Evolutionary conservation across 2,113 vertebrate species (phyloP).

Genomic region (Tachuris rubrigastra): DNA sequence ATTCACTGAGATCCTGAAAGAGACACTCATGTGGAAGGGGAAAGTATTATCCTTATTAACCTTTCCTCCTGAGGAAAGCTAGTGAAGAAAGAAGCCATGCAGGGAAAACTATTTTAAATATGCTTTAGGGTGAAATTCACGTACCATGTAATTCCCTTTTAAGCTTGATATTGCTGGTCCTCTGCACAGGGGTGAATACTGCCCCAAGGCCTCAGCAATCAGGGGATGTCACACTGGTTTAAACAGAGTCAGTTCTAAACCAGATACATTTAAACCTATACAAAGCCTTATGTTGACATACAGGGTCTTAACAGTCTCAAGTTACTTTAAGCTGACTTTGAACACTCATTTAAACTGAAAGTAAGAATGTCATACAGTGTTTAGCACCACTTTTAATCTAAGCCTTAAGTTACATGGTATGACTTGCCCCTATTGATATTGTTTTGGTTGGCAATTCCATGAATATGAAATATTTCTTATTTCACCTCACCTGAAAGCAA

Average conservation of each 20-base stretch:
- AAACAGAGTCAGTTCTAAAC: neutral
- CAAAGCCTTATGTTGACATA: neutral
- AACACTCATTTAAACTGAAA: neutral
- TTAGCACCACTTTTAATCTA: neutral
- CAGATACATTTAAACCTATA: neutral
- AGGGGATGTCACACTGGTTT: neutral
- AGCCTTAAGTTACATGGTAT: neutral
- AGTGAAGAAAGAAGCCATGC: slow-evolving; percentile 11
- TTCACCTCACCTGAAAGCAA: neutral
- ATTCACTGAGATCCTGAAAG: neutral
- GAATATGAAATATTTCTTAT: neutral
- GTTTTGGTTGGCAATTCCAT: neutral
- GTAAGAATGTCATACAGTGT: neutral
- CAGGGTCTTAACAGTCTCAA: neutral
- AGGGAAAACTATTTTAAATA: slow-evolving; percentile 31
- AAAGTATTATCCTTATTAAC: slow-evolving; percentile 45
- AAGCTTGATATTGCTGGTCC: neutral
- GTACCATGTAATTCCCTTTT: slow-evolving; percentile 28
- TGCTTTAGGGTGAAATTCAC: slow-evolving; percentile 15
- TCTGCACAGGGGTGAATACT: slow-evolving; percentile 1
- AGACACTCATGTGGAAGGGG: neutral
- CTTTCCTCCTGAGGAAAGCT: slow-evolving; percentile 19
- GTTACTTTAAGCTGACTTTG: neutral
- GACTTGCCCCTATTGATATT: neutral
- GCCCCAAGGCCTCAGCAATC: neutral